Base-by-base conservation (phyloP, 2,797 vertebrate genomes). In the Acanthiza pusilla region DNA sequence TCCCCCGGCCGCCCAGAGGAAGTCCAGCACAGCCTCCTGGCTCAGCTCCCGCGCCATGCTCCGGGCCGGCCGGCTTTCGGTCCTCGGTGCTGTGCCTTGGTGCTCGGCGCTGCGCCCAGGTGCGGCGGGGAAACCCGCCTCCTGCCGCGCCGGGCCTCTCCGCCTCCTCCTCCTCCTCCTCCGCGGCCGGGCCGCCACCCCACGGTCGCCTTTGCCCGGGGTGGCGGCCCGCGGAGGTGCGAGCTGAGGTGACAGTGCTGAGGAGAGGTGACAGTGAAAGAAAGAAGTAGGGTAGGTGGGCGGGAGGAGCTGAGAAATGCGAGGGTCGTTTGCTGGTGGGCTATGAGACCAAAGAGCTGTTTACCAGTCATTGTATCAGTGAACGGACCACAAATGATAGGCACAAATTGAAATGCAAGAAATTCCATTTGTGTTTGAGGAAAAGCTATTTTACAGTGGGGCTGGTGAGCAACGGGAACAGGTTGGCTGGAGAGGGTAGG, bases 1-100 rank as follows among this genome's bases (percentile, higher is more conserved):
- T 0, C 99, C 99, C 2, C 98, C 98, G 14, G 96, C 92, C 75
- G 85, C 96, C 97, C 97, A 98, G 18, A 99, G 97, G 72, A 99
- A 99, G 21, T 97, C 95, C 84, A 99, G 88, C 27, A 99, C 98
- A 30, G 98, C 95, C 95, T 99, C 99, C 96, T 99, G 99, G 16
- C 98, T 98, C 73, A 99, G 96, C 61, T 98, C 98, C 30, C 96
- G 91, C 42, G 98, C 99, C 99, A 99, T 99, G 73, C 45, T 87
- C 27, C 91, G 40, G 45, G 18, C 60, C 10, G 4, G 89, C 32
- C 30, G 75, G 58, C 55, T 54, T 23, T 16, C 84, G 9, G 72
- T 32, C 43, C 71, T 79, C 60, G 18, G 36, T n/a, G 58, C 72
- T 20, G 17, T 51, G 29, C 84, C 30, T 17, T 84, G 76, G 80